These are phyloP conservation scores for Stegodyphus mimosarum DNA, from an alignment of 1,140 invertebrate genomes.

Conservation along the genomic window DNA sequence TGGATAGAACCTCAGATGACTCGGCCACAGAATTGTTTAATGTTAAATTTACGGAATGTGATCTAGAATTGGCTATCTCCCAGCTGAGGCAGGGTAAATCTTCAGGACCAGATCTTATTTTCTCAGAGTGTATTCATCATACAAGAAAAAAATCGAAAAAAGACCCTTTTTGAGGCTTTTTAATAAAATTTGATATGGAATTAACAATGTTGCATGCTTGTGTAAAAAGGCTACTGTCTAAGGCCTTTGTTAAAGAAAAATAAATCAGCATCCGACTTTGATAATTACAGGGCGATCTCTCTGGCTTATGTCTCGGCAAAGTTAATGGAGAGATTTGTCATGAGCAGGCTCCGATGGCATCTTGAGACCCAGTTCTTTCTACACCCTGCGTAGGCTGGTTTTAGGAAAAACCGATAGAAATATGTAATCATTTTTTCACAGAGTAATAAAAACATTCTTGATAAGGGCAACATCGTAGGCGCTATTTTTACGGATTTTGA, in stretches of 20 bases:
- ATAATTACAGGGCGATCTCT: not conserved
- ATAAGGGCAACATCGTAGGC: not conserved
- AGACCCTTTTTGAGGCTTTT: not conserved
- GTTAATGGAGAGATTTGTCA: not conserved
- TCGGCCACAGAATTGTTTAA: not conserved
- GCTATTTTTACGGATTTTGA: conserved; percentile 19
- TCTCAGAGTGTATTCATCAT: conserved; percentile 6
- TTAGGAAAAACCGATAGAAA: conserved; percentile 2
- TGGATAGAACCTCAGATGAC: not conserved
- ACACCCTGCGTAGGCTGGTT: not conserved
- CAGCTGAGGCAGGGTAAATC: not conserved
- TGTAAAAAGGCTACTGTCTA: too few species aligned
- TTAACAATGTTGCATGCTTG: too few species aligned
- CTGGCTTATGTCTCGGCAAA: not conserved
- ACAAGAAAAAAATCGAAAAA: not conserved
- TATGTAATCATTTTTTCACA: conserved; percentile 7
- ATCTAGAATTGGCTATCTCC: conserved; percentile 1
- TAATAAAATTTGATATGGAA: conserved; percentile 19
- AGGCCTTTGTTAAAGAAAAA: too few species aligned
- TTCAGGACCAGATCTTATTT: not conserved
- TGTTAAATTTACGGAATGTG: not conserved
- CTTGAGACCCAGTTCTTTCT: not conserved
- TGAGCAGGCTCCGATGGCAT: not conserved
- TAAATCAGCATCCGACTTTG: too few species aligned
- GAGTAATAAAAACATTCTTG: not conserved